Conservation (phyloP, 2,888 invertebrate species). For the Thymelicus sylvestris region DNA sequence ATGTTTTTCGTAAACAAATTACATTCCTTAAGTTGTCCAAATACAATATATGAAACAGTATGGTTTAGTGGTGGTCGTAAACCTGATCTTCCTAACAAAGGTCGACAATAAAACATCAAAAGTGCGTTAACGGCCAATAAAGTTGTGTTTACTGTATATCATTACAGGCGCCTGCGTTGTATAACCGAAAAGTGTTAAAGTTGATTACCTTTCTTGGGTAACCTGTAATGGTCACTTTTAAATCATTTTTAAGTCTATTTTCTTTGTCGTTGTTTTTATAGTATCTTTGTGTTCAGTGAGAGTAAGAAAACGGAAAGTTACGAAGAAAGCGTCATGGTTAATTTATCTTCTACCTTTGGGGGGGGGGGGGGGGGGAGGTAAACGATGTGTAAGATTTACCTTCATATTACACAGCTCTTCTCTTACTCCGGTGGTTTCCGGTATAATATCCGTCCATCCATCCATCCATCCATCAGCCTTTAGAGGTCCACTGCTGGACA, state of each 20-base stretch:
- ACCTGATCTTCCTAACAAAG: constrained; percentile 74
- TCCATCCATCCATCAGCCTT: no score
- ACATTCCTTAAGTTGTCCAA: constrained; percentile 9
- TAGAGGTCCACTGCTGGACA: no score
- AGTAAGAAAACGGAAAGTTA: no score
- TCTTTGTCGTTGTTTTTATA: not conserved
- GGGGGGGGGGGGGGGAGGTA: no score
- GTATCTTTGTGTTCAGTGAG: no score
- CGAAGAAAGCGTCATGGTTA: no score
- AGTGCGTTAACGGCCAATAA: constrained; percentile 80
- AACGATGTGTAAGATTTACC: no score
- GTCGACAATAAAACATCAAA: constrained; percentile 78
- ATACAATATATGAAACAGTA: constrained; percentile 48
- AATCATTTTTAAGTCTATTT: not conserved
- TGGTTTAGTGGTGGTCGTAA: constrained; percentile 69
- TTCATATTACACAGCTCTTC: no score
- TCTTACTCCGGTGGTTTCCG: no score
- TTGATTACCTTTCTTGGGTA: constrained; percentile 4
- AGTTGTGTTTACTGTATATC: constrained; percentile 70
- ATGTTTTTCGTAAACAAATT: no score
- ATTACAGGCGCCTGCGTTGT: constrained; percentile 23
- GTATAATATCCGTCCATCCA: no score
- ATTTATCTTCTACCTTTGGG: no score
- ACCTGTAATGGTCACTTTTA: constrained; percentile 9
- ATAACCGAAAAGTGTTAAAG: constrained; percentile 15